phyloP scores from a whole-genome alignment of 2,888 invertebrate species.

The Nowickia ferox region DNA sequence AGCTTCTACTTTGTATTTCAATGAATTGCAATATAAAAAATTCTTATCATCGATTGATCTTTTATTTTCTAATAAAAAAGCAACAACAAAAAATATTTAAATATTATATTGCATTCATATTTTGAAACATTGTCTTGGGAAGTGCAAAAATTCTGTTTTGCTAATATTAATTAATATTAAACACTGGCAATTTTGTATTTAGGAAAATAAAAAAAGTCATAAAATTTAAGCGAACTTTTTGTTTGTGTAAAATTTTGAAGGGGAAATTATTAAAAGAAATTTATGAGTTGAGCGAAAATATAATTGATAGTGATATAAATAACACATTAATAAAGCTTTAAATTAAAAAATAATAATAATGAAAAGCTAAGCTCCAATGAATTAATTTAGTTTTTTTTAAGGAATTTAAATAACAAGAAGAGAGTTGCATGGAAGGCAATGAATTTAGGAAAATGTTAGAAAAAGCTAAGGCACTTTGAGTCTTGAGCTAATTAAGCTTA shows the following conservation, averaged over 20 bases:
- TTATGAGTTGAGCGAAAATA: conserved; percentile 32
- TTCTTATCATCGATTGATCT: too few species aligned
- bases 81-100: not conserved
- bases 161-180: conserved; percentile 50
- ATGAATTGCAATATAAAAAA: not conserved
- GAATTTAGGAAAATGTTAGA: not conserved
- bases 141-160: conserved; percentile 65
- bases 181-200: too few species aligned
- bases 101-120: not conserved
- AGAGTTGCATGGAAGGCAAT: not conserved
- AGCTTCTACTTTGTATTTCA: not conserved
- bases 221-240: not conserved
- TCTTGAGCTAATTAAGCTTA: too few species aligned
- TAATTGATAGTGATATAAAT: conserved; percentile 28
- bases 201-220: too few species aligned
- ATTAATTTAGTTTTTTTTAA: too few species aligned
- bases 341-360: not conserved
- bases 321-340: conserved; percentile 9
- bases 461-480: too few species aligned
- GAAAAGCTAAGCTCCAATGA: too few species aligned
- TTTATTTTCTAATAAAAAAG: not conserved
- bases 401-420: too few species aligned
- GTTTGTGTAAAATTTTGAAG: not conserved
- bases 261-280: conserved; percentile 18
- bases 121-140: conserved; percentile 40